Evolutionary conservation across 92 coral and sea anemone genomes (phyloP).

Genomic region (Plumapathes pennacea): DNA sequence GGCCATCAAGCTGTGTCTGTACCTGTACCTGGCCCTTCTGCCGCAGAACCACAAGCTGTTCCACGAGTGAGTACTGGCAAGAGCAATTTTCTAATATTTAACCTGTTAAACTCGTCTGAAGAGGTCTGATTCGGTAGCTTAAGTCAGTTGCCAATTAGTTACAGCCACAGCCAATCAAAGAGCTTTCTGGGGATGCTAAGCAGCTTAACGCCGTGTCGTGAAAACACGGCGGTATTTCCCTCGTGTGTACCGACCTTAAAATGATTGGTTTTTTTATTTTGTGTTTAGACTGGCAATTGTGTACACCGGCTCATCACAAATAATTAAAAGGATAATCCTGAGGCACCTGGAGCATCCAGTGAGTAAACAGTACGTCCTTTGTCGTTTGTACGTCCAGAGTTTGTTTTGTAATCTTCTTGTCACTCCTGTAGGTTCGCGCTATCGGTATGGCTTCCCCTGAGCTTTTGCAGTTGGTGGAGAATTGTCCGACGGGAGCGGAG

Average conservation of each 20-base stretch:
- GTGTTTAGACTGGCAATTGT: slow-evolving; percentile 79
- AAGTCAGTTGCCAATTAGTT: too few relatives aligned
- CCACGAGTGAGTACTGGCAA: slow-evolving; percentile 92
- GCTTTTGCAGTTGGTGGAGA: slow-evolving; percentile 88
- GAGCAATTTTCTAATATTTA: not conserved
- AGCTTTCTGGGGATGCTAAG: not conserved
- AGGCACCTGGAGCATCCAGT: slow-evolving; percentile 98
- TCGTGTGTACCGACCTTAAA: too few relatives aligned
- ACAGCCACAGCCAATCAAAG: too few relatives aligned
- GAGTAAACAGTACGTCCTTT: slow-evolving; percentile 18
- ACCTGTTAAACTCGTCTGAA: too few relatives aligned
- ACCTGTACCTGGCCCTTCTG: slow-evolving; percentile 85
- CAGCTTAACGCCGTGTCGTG: too few relatives aligned
- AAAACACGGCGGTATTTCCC: too few relatives aligned
- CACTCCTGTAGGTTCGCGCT: slow-evolving; percentile 75
- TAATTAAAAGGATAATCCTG: slow-evolving; percentile 89
- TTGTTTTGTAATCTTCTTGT: too few relatives aligned
- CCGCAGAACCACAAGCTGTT: slow-evolving; percentile 94
- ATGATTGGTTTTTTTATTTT: not conserved
- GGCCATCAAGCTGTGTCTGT: slow-evolving; percentile 88
- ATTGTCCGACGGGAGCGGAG: slow-evolving; percentile 97
- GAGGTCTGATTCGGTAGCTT: too few relatives aligned
- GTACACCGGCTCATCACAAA: slow-evolving; percentile 94
- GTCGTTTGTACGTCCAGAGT: too few relatives aligned
- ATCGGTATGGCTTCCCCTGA: slow-evolving; percentile 98